Base-by-base conservation (phyloP, 2,797 vertebrate genomes). In the Pangasius mekongensis region DNA sequence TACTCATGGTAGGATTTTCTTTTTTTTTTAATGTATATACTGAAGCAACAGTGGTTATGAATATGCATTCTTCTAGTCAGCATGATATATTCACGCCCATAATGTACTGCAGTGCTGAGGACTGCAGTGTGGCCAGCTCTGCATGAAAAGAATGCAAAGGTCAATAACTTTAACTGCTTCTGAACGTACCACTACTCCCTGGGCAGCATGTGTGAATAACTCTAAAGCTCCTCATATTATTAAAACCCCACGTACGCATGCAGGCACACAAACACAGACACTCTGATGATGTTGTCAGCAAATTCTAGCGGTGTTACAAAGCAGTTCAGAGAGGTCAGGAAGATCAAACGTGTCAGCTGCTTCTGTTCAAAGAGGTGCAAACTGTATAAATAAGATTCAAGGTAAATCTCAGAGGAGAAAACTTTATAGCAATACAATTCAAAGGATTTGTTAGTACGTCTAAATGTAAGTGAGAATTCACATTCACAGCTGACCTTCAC, bases 21-120 rank as follows among this genome's bases (percentile, higher is more conserved):
- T 86, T 39, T 39, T 39, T 27, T 24, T 24, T 39, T 30, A 27
- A 39, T 24, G 10, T 62, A 82, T 43, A 60, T 14, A 58, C 52
- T 52, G 71, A 85, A 27, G 24, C 47, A 85, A 22, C 39, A 56
- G 18, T 39, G 18, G 62, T 30, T 39, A 5, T 58, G 82, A 84
- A 69, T 73, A 71, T 30, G 14, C 66, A 27, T 52, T 62, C 39
- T 78, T 78, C 36, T 33, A 58, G 10, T 56, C 80, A 83, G 87
- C 33, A 66, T 4, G 64, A 77, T 47, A 66, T 66, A 49, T 67
- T 83, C 84, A 80, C 8, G 5, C 43, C 56, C 36, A 80, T 85
- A 88, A 52, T 67, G 54, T 30, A 76, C 69, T 58, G 83, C 78
- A 83, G 66, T 93, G 92, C 92, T 94, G 91, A 93, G 89, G 76